Base-by-base conservation (phyloP, 2,888 invertebrate species). In the Carcina quercana region DNA sequence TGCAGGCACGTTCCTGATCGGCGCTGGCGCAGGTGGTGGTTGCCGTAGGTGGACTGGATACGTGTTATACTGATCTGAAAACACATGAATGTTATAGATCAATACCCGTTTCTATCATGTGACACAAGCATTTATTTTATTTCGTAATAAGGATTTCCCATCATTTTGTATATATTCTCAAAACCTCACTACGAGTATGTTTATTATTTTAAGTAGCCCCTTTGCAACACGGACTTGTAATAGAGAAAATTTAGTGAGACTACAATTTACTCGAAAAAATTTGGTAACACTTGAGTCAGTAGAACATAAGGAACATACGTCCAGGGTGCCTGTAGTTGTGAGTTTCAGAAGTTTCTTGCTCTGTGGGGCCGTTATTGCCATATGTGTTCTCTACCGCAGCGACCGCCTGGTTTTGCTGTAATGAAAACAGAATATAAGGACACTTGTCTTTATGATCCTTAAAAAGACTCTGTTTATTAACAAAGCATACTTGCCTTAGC, bases 291-390 rank as follows among this genome's bases (percentile, higher is more conserved):
- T n/a, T n/a, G n/a, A n/a, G n/a, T n/a, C n/a, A n/a, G n/a, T n/a
- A n/a, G n/a, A n/a, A n/a, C n/a, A n/a, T n/a, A n/a, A n/a, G n/a
- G n/a, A 48, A 69, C 79, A 50, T 66, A 82, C 82, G 63, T 53
- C 59, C 68, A 42, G 78, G 74, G 41, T 70, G 63, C 47, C 69
- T 60, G 37, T 67, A 24, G 24, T 24, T 64, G 50, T 65, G 66
- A 14, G 72, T 63, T 57, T 72, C 82, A 12, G 79, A 82, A 40
- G 68, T 59, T 37, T 76, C 69, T 57, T 72, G 82, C 45, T 82
- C 82, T 26, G 54, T 37, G 3, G 45, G 55, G 28, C 44, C 40
- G 22, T 51, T 55, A 24, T 42, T 50, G 38, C 53, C 56, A 38
- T 62, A 52, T 40, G 52, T 40, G 35, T 54, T 50, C 37, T 55